Evolutionary conservation across 2,888 invertebrate species (phyloP).

Genomic region (Drosophila dives): DNA sequence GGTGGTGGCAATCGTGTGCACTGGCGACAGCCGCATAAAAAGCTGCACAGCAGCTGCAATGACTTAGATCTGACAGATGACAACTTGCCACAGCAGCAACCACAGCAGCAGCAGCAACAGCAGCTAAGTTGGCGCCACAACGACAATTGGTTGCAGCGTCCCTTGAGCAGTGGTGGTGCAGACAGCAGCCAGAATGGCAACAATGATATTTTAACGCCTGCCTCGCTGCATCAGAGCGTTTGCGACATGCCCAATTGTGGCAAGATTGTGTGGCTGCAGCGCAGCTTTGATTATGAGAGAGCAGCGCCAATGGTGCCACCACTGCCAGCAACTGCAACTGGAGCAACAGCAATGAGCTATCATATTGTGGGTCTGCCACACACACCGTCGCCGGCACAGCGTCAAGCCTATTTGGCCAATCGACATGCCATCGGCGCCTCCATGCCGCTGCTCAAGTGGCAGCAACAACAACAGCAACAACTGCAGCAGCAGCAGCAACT

Average conservation of each 20-base stretch:
- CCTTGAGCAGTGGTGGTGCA: slow-evolving; percentile 65
- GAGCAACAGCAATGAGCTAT: slow-evolving; percentile 67
- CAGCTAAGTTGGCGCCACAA: slow-evolving; percentile 39
- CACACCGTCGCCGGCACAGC: slow-evolving; percentile 81
- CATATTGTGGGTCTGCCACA: slow-evolving; percentile 82
- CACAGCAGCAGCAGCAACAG: slow-evolving; percentile 14
- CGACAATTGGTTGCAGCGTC: slow-evolving; percentile 48
- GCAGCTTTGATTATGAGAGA: slow-evolving; percentile 36
- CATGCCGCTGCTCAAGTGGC: slow-evolving; percentile 88
- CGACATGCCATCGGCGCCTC: slow-evolving; percentile 85
- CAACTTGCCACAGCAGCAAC: slow-evolving; percentile 42
- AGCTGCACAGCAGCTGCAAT: slow-evolving; percentile 77
- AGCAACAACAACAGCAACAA: slow-evolving; percentile 83
- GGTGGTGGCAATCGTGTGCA: slow-evolving; percentile 33
- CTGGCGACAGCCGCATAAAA: slow-evolving; percentile 57
- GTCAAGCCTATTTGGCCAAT: slow-evolving; percentile 83
- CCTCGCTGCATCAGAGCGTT: slow-evolving; percentile 54
- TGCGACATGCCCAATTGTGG: slow-evolving; percentile 84
- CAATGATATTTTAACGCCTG: slow-evolving; percentile 34
- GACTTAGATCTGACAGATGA: slow-evolving; percentile 65
- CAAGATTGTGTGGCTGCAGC: slow-evolving; percentile 83
- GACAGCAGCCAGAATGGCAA: slow-evolving; percentile 22
- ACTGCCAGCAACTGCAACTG: slow-evolving; percentile 29
- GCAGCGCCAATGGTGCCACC: slow-evolving; percentile 53
- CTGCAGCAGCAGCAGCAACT: slow-evolving; percentile 82